A percentile compares a stretch with the other conserved stretches of the same genome.
Evolutionary conservation across 2,888 invertebrate genomes (phyloP).

Genomic region (Stegana nigrithorax): DNA sequence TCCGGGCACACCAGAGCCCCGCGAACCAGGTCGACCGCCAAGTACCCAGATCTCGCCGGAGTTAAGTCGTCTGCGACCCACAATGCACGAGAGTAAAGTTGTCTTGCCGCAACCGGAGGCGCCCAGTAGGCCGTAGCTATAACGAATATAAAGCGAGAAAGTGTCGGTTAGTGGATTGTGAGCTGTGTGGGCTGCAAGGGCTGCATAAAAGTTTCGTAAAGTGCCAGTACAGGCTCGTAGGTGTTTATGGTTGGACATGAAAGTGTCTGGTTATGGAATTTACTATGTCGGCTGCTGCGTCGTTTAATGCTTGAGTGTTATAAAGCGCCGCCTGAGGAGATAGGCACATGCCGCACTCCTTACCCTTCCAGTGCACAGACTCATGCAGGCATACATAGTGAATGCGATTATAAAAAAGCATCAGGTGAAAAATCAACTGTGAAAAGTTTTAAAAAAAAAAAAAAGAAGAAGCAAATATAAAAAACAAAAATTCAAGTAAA

Average conservation of each 20-base stretch:
- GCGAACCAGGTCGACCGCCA: slow-evolving; percentile 84
- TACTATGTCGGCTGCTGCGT: slow-evolving; percentile 11
- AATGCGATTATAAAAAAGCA: slow-evolving; percentile 46
- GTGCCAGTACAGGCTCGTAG: too few relatives aligned
- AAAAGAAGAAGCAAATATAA: too few relatives aligned
- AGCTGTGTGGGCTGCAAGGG: too few relatives aligned
- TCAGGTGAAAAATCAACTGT: slow-evolving; percentile 63
- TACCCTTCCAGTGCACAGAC: too few relatives aligned
- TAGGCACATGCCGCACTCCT: slow-evolving; percentile 9
- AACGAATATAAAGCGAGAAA: slow-evolving; percentile 31
- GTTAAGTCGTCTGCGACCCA: slow-evolving; percentile 83
- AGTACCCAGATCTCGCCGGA: slow-evolving; percentile 87
- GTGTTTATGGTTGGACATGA: slow-evolving; percentile 5
- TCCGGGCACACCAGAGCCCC: slow-evolving; percentile 88
- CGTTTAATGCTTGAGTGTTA: slow-evolving; percentile 39
- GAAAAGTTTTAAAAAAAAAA: slow-evolving; percentile 58
- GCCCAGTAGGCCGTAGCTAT: slow-evolving; percentile 87
- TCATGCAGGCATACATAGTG: slow-evolving; percentile 52
- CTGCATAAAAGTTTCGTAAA: slow-evolving; percentile 4
- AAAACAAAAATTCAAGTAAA: slow-evolving; percentile 48
- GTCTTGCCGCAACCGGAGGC: slow-evolving; percentile 94
- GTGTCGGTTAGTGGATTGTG: too few relatives aligned
- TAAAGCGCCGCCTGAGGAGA: slow-evolving; percentile 31
- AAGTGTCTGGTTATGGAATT: background rate
- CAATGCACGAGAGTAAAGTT: slow-evolving; percentile 86